These are phyloP conservation scores for Pocillopora grandis DNA, from an alignment of 92 coral and sea anemone genomes.

Conservation along the genomic window DNA sequence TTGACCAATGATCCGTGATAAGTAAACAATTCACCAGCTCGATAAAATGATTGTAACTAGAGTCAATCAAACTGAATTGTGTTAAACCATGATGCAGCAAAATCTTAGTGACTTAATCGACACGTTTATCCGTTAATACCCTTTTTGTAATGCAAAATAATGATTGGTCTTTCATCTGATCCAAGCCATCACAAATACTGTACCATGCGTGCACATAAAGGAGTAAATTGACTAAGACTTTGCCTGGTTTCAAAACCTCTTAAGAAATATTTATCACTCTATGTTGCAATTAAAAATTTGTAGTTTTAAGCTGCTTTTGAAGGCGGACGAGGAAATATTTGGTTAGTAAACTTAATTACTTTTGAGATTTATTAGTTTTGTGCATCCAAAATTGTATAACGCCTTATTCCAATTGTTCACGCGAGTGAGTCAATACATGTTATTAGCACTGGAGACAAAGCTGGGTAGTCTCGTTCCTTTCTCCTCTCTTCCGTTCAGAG, in stretches of 20 bases:
- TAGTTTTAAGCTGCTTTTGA: background rate
- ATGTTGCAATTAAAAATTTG: background rate
- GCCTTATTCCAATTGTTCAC: background rate
- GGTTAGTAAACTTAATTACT: background rate
- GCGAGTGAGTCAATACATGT: background rate
- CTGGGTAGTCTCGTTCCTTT: background rate
- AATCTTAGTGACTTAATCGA: background rate
- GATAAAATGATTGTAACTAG: background rate
- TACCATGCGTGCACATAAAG: background rate
- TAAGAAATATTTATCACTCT: background rate
- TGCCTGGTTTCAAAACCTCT: no score
- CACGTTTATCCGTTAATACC: background rate
- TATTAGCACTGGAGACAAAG: background rate
- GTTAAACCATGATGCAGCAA: background rate
- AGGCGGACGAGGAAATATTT: background rate
- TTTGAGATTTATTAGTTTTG: constrained; percentile 2
- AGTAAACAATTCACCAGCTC: no score
- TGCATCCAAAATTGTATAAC: constrained; percentile 1
- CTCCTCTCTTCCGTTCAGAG: background rate
- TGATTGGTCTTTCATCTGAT: background rate
- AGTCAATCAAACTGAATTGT: background rate
- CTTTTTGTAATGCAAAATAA: constrained; percentile 7
- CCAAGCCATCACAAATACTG: background rate
- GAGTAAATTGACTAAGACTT: background rate
- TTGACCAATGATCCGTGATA: no score